Conservation (phyloP, 2,888 invertebrate genomes). For the Siphlonurus alternatus region DNA sequence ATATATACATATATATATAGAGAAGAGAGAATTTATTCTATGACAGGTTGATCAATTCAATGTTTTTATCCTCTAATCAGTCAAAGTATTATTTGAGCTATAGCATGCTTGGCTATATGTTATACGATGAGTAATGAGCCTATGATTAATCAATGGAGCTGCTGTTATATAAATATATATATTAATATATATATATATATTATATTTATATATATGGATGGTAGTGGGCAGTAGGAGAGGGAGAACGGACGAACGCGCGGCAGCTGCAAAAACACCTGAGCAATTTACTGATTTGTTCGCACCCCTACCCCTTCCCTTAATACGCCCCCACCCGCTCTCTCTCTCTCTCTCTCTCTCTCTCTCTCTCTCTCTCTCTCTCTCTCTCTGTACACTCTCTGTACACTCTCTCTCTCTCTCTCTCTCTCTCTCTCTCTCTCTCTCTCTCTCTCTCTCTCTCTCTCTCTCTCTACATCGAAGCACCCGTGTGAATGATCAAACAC, state of each 20-base stretch:
- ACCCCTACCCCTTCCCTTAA: background rate
- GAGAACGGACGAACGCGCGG: background rate
- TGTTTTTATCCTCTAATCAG: conserved; percentile 3
- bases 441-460: background rate
- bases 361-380: background rate
- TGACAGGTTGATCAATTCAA: conserved; percentile 1
- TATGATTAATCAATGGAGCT: background rate
- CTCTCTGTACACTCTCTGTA: background rate
- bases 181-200: background rate
- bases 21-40: background rate
- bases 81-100: conserved; percentile 1
- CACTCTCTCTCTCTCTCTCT: background rate
- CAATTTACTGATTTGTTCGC: conserved; percentile 2
- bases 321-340: too few relatives aligned
- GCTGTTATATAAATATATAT: background rate
- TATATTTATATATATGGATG: background rate
- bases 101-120: background rate
- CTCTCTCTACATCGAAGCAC: background rate
- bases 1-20: background rate
- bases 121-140: background rate
- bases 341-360: background rate
- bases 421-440: conserved; percentile 1
- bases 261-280: background rate
- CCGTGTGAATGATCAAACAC: background rate
- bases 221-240: background rate